Conservation (phyloP, 2,797 vertebrate species). For the Crocodylus rhombifer region DNA sequence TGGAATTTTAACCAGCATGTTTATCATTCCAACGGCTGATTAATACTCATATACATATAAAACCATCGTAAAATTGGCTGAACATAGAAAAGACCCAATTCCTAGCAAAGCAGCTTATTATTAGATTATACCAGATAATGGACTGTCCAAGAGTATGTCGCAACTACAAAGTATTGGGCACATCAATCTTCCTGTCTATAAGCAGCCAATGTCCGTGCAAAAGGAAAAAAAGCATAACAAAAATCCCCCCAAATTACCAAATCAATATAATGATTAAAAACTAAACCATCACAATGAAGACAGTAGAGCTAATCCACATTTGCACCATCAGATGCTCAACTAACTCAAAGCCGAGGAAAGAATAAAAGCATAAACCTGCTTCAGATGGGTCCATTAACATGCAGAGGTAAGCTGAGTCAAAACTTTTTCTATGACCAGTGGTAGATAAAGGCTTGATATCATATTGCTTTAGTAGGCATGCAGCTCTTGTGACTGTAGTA, state of each 20-base stretch:
- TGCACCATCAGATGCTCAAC: neutral
- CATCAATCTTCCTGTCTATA: slow-evolving; percentile 60
- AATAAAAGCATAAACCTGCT: too few relatives aligned
- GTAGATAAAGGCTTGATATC: too few relatives aligned
- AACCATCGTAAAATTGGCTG: slow-evolving; percentile 58
- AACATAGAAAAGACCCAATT: neutral
- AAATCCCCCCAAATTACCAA: neutral
- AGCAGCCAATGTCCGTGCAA: slow-evolving; percentile 55
- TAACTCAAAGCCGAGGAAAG: too few relatives aligned
- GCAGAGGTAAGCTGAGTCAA: too few relatives aligned
- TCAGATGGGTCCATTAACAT: too few relatives aligned
- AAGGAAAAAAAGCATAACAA: slow-evolving; percentile 5
- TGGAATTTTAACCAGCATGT: slow-evolving; percentile 18
- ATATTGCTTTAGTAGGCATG: too few relatives aligned
- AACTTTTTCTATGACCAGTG: too few relatives aligned
- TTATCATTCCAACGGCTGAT: slow-evolving; percentile 51
- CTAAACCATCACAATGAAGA: neutral
- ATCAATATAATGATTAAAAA: neutral
- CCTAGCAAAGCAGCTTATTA: slow-evolving; percentile 66
- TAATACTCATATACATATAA: slow-evolving; percentile 59
- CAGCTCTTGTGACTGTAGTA: too few relatives aligned
- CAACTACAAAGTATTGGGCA: slow-evolving; percentile 39
- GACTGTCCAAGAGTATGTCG: slow-evolving; percentile 48
- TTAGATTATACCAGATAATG: slow-evolving; percentile 56
- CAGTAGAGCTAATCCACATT: neutral